Percentiles rank a stretch among this genome's conserved stretches.
Conservation (phyloP, 1,140 invertebrate species). For the Microplitis mediator region DNA sequence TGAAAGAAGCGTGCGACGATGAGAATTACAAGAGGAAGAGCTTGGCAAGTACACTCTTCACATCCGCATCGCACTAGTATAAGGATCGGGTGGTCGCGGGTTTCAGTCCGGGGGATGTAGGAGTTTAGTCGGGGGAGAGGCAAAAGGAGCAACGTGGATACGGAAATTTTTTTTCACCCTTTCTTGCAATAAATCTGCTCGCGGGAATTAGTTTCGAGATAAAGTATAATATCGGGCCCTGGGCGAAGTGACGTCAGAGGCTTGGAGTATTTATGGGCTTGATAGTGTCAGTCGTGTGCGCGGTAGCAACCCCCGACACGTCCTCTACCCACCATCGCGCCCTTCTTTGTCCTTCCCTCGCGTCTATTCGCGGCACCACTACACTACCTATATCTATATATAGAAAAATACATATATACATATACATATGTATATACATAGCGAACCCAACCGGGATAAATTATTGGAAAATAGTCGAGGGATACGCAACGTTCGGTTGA, state of each 20-base stretch:
- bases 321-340: neutral
- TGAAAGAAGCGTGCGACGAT: neutral
- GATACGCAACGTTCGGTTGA: constrained; percentile 11
- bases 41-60: too few species aligned
- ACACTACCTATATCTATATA: too few species aligned
- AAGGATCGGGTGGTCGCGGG: neutral
- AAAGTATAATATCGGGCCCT: constrained; percentile 57
- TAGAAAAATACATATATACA: neutral
- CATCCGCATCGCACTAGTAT: too few species aligned
- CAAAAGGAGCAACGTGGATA: constrained; percentile 12
- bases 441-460: constrained; percentile 38
- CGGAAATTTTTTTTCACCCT: constrained; percentile 47
- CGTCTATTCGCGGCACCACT: neutral
- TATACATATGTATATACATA: neutral
- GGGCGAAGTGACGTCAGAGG: constrained; percentile 53
- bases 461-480: constrained; percentile 54
- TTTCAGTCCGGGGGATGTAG: neutral
- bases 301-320: constrained; percentile 23
- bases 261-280: constrained; percentile 52
- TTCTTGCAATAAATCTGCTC: constrained; percentile 56
- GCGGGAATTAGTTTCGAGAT: constrained; percentile 57
- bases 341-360: constrained; percentile 12
- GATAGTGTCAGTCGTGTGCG: constrained; percentile 54
- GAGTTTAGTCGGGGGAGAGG: neutral
- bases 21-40: too few species aligned